Conservation (phyloP, 2,888 invertebrate genomes). For the Ypsolopha scabrella region DNA sequence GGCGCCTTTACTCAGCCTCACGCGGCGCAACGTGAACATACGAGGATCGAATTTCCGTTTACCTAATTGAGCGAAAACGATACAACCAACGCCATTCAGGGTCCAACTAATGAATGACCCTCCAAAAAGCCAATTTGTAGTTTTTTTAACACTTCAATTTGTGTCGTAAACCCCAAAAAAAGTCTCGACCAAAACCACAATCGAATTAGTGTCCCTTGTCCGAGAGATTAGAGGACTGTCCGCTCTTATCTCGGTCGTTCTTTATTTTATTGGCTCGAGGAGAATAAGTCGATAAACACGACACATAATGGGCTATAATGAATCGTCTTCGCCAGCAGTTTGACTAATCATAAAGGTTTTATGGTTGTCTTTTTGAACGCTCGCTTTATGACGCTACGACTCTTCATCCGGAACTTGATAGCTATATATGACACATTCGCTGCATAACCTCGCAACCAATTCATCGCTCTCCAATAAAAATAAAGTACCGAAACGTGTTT, state of each 20-base stretch:
- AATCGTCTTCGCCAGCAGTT: constrained; percentile 63
- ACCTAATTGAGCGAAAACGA: constrained; percentile 69
- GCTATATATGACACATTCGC: neutral
- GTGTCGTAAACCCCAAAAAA: constrained; percentile 66
- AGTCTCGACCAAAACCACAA: constrained; percentile 66
- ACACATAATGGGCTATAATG: constrained; percentile 68
- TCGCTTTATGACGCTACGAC: constrained; percentile 37
- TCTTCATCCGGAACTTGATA: neutral
- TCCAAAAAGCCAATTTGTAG: constrained; percentile 66
- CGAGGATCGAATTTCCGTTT: constrained; percentile 52
- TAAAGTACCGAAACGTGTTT: neutral
- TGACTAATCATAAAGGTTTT: constrained; percentile 69
- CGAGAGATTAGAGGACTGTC: constrained; percentile 69
- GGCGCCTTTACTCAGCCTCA: constrained; percentile 5
- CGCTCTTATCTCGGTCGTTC: constrained; percentile 67
- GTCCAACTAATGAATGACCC: constrained; percentile 64
- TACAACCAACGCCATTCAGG: constrained; percentile 59
- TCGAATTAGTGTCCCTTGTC: constrained; percentile 71
- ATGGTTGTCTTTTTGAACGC: constrained; percentile 53
- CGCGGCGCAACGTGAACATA: constrained; percentile 35
- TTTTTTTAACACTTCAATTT: constrained; percentile 69
- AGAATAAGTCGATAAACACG: constrained; percentile 69
- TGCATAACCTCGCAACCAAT: neutral
- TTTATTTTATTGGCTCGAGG: constrained; percentile 70
- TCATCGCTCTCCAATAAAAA: neutral